Conservation (phyloP, 2,888 invertebrate genomes). For the Chironomus tentans region DNA sequence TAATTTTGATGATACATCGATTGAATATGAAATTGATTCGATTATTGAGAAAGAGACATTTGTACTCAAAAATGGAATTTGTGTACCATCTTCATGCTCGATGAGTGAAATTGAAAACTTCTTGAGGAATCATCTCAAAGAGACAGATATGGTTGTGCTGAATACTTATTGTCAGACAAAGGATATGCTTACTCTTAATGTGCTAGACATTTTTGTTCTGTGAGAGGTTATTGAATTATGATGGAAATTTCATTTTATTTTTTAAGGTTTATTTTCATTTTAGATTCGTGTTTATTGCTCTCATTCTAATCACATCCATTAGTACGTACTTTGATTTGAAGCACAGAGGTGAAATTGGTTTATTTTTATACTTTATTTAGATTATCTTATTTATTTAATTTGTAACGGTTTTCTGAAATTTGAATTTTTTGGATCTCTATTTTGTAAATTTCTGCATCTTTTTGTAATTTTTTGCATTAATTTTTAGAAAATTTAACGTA, state of each 20-base stretch:
- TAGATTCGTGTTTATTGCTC: too few relatives aligned
- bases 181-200: background rate
- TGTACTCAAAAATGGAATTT: background rate
- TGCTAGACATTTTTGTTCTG: background rate
- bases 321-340: too few relatives aligned
- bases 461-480: too few relatives aligned
- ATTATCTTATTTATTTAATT: too few relatives aligned
- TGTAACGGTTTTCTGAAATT: too few relatives aligned
- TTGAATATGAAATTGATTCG: background rate
- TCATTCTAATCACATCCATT: too few relatives aligned
- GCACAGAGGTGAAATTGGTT: too few relatives aligned
- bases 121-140: background rate
- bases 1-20: background rate
- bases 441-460: too few relatives aligned
- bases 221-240: background rate
- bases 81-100: background rate
- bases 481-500: too few relatives aligned
- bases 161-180: background rate
- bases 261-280: background rate
- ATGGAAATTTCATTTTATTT: background rate
- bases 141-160: background rate
- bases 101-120: background rate
- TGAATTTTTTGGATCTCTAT: too few relatives aligned
- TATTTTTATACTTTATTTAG: too few relatives aligned
- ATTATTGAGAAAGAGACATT: background rate